phyloP scores from a whole-genome alignment of 1,140 invertebrate genomes.

The Scaptomyza graminum region DNA sequence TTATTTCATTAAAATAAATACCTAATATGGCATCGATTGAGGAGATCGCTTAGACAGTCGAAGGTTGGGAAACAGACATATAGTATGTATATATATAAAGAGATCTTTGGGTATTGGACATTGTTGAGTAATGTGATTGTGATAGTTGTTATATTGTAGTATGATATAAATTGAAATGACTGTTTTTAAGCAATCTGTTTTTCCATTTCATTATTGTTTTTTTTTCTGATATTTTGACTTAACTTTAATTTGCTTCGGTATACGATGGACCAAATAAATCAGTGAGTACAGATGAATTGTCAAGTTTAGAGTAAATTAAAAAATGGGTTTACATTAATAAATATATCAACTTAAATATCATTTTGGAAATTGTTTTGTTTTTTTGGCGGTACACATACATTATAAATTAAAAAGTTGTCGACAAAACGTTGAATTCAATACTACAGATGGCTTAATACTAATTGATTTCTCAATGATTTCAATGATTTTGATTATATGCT shows the following conservation, averaged over 20 bases:
- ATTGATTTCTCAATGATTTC: slow-evolving; percentile 17
- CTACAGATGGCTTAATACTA: slow-evolving; percentile 54
- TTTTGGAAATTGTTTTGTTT: slow-evolving; percentile 18
- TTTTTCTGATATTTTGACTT: slow-evolving; percentile 25
- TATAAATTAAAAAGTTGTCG: slow-evolving; percentile 28
- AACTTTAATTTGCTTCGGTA: slow-evolving; percentile 11
- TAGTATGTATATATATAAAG: slow-evolving; percentile 11
- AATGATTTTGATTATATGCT: slow-evolving; percentile 69
- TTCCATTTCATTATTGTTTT: slow-evolving; percentile 47
- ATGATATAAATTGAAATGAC: neutral
- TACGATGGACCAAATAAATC: slow-evolving; percentile 1
- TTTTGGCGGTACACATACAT: slow-evolving; percentile 18
- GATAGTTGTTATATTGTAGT: slow-evolving; percentile 9
- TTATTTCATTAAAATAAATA: slow-evolving; percentile 42
- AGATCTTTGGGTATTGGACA: slow-evolving; percentile 35
- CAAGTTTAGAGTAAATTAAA: neutral
- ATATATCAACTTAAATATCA: slow-evolving; percentile 23
- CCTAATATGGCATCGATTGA: slow-evolving; percentile 51
- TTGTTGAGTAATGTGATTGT: slow-evolving; percentile 14
- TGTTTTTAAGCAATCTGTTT: slow-evolving; percentile 25
- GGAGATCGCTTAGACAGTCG: slow-evolving; percentile 49
- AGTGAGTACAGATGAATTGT: neutral
- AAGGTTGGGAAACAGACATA: slow-evolving; percentile 16
- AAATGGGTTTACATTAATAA: slow-evolving; percentile 7
- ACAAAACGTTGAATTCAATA: slow-evolving; percentile 35